phyloP scores from a whole-genome alignment of 2,888 invertebrate species.

The Octodonta nipae region DNA sequence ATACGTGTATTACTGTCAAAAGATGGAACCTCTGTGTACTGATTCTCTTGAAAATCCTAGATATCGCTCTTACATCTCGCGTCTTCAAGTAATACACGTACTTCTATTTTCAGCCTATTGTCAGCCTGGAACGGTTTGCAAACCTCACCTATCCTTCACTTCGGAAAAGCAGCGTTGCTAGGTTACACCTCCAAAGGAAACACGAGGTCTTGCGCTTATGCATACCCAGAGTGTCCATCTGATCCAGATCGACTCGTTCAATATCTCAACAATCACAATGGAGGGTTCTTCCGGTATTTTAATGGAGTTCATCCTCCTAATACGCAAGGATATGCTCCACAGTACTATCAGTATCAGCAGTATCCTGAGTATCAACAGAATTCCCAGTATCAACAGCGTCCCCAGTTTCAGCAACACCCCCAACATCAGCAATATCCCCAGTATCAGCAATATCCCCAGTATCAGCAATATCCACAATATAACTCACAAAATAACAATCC shows the following conservation, averaged over 20 bases:
- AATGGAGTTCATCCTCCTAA: constrained; percentile 38
- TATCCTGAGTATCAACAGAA: too few relatives aligned
- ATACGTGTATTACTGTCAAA: not conserved
- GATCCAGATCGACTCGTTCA: constrained; percentile 58
- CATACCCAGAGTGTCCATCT: constrained; percentile 61
- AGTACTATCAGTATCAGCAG: too few relatives aligned
- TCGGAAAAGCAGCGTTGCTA: constrained; percentile 61
- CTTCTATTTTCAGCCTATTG: constrained; percentile 11
- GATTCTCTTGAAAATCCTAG: too few relatives aligned
- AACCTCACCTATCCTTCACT: constrained; percentile 54
- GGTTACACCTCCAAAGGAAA: constrained; percentile 57
- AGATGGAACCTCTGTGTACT: too few relatives aligned
- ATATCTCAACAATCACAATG: constrained; percentile 74
- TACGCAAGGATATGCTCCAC: constrained; percentile 1
- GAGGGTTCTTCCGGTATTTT: constrained; percentile 73
- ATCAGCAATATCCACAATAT: not conserved
- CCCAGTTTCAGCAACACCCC: too few relatives aligned
- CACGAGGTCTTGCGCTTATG: constrained; percentile 43
- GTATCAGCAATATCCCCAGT: not conserved
- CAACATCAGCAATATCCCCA: not conserved
- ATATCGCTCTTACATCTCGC: too few relatives aligned
- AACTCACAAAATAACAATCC: too few relatives aligned
- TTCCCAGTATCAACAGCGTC: too few relatives aligned
- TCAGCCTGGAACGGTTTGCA: constrained; percentile 33
- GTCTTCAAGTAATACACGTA: too few relatives aligned